A percentile compares a stretch with the other conserved stretches of the same genome.
Evolutionary conservation across 2,113 vertebrate species (phyloP).

Genomic region (Crocuta crocuta): DNA sequence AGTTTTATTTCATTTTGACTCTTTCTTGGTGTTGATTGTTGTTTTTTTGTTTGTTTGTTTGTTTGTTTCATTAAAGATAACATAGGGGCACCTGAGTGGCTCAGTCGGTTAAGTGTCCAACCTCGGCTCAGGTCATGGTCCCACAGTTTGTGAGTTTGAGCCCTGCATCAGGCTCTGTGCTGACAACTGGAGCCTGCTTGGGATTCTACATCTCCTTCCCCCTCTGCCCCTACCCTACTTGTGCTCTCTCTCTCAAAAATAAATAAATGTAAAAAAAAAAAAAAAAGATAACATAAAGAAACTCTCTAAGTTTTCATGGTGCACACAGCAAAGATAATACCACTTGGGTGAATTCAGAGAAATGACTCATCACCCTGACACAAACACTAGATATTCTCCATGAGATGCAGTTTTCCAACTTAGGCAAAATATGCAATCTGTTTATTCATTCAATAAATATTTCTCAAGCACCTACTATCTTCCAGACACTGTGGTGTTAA

Average conservation of each 20-base stretch:
- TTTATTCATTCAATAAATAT: not conserved
- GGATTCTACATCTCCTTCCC: too few species aligned
- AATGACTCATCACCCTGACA: not conserved
- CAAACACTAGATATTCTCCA: not conserved
- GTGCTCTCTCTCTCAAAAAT: too few species aligned
- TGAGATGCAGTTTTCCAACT: not conserved
- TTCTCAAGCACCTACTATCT: not conserved
- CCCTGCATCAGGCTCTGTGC: too few species aligned
- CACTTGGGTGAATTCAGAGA: not conserved
- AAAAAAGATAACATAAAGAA: not conserved
- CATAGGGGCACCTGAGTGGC: not conserved
- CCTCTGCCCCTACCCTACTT: too few species aligned
- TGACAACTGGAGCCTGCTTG: too few species aligned
- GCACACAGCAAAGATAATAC: not conserved
- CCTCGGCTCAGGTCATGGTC: too few species aligned
- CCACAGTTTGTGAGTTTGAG: too few species aligned
- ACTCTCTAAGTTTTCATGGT: not conserved
- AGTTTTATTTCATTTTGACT: not conserved
- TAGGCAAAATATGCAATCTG: not conserved
- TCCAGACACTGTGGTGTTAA: not conserved
- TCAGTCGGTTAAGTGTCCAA: too few species aligned
- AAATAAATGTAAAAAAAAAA: too few species aligned
- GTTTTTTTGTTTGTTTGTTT: not conserved
- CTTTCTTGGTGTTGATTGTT: slow-evolving; percentile 19
- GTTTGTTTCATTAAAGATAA: slow-evolving; percentile 16